Conservation (phyloP, 2,888 invertebrate genomes). For the Miltochrista miniata region DNA sequence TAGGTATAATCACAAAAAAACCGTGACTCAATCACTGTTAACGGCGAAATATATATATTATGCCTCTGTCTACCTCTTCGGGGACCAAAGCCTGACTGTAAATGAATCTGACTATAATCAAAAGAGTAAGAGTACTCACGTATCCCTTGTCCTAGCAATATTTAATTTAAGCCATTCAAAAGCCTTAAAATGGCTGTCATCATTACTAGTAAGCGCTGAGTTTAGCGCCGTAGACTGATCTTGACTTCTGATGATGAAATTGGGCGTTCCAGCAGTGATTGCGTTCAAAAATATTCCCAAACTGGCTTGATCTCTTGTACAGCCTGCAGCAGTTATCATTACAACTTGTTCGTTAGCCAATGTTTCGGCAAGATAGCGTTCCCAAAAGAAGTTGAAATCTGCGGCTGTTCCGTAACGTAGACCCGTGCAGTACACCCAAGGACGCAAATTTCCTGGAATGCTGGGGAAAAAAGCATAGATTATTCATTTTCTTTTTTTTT, state of each 20-base stretch:
- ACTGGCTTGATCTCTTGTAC: constrained; percentile 79
- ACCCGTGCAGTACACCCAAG: constrained; percentile 90
- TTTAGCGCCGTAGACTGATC: constrained; percentile 66
- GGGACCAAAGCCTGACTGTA: no score
- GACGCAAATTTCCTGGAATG: constrained; percentile 79
- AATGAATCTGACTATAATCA: no score
- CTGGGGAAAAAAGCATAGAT: constrained; percentile 32
- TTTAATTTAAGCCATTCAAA: constrained; percentile 79
- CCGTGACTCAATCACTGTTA: no score
- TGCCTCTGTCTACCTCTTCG: no score
- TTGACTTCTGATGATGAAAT: constrained; percentile 61
- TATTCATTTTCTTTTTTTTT: background rate
- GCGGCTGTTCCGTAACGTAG: constrained; percentile 84
- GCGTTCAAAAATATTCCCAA: constrained; percentile 54
- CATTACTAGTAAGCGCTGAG: constrained; percentile 80
- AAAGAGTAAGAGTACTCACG: no score
- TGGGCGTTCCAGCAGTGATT: constrained; percentile 47
- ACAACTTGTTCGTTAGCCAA: constrained; percentile 87
- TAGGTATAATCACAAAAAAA: no score
- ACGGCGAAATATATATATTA: no score
- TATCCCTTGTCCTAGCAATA: constrained; percentile 38
- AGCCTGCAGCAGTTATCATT: constrained; percentile 87
- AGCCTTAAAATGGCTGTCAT: constrained; percentile 80
- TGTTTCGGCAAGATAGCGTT: constrained; percentile 81
- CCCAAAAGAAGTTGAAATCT: constrained; percentile 88